Evolutionary conservation across 2,797 vertebrate genomes (phyloP), one percentile per base, ranked within the genome.

Genomic region (Pseudotriccus pelzelni): DNA sequence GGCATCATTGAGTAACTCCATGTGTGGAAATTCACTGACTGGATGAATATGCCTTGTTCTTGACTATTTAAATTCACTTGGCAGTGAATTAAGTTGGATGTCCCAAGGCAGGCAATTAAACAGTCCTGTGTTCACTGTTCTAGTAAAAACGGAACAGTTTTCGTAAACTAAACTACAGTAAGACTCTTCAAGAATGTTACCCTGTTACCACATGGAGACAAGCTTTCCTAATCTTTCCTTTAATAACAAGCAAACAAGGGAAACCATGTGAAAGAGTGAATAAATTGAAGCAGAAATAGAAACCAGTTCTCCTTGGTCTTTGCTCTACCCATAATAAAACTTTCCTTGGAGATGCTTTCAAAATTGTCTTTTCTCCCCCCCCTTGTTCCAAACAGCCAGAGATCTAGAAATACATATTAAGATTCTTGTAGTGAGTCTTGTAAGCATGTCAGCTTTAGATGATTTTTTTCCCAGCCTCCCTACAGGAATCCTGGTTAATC

Each of bases 391-490:
- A 82, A 68, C 69, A 91, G 43, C 44, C 64, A 84, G 73, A 79
- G 55, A 92, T 85, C 41, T 70, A 77, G 75, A 92, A 92, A 92
- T 86, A 52, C 37, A 34, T 77, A 84, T 87, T 90, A 86, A 84
- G 84, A 92, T 95, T 97, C 88, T 92, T 84, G 59, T 81, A 94
- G 36, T 72, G 68, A 87, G 43, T 66, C 75, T 93, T 94, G 86
- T 92, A 92, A 96, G 81, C 86, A 67, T 89, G 94, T 94, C 84
- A 93, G 93, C 78, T 94, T 96, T 91, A 88, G 91, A 89, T 85
- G 82, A 94, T 82, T 89, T 90, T 90, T 76, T 91, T 87, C 69
- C 68, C 64, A 72, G 49, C n/a, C 46, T 96, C 89, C 93, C 93
- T 91, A 24, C 59, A 88, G 81, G 94, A 91, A 80, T 81, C 70